phyloP scores from a whole-genome alignment of 53 echinoderm and acorn worm species.

The Pentamera pediparva region DNA sequence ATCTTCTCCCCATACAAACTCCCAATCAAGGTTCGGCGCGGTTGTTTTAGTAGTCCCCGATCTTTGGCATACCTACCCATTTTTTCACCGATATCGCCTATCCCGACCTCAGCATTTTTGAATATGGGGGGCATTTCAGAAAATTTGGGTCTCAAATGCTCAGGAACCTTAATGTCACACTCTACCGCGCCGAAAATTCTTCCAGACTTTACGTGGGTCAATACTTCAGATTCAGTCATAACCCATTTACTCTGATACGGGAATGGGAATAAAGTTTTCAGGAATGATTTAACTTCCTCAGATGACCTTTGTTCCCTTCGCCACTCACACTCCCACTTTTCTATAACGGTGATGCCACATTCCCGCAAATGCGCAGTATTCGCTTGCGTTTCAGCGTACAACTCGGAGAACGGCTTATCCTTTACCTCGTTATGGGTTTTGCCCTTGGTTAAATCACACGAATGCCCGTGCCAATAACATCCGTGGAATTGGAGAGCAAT shows the following conservation, averaged over 20 bases:
- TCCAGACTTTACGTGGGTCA: not conserved
- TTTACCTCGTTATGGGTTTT: not conserved
- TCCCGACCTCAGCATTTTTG: constrained; percentile 37
- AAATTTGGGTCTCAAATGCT: constrained; percentile 9
- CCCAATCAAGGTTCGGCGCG: not conserved
- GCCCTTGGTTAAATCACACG: not conserved
- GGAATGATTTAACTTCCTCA: not conserved
- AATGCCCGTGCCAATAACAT: too few species aligned
- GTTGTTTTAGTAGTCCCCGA: constrained; percentile 10
- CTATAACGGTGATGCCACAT: not conserved
- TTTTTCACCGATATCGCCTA: constrained; percentile 32
- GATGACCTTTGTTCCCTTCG: not conserved
- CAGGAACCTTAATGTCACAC: constrained; percentile 41
- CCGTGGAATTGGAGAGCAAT: not conserved
- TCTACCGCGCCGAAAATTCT: constrained; percentile 31
- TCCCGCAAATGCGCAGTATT: not conserved
- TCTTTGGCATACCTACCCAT: constrained; percentile 33
- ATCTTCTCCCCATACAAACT: constrained; percentile 38
- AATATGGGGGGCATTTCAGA: constrained; percentile 43
- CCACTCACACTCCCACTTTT: constrained; percentile 29
- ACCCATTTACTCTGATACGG: not conserved
- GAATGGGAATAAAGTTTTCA: not conserved
- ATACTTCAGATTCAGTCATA: not conserved
- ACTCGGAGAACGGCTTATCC: not conserved
- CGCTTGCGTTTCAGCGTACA: not conserved